Percentiles rank a stretch among this genome's conserved stretches.
phyloP scores from a whole-genome alignment of 1,140 invertebrate genomes.

The Tetragnatha versicolor region DNA sequence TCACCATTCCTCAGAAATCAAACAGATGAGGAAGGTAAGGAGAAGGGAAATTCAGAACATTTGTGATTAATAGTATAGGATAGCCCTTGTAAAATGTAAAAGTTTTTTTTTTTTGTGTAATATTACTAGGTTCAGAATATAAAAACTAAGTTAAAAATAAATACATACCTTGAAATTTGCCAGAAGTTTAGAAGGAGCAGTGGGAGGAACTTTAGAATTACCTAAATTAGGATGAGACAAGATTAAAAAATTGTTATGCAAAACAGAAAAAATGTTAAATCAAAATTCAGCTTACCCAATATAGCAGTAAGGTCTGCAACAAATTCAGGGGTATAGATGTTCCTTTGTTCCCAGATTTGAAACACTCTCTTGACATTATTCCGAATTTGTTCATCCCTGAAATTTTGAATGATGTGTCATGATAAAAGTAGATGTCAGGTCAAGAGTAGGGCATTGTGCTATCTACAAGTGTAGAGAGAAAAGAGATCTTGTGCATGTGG shows the following conservation, averaged over 20 bases:
- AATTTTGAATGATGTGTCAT: too few species aligned
- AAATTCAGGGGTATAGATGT: conserved; percentile 86
- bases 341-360: conserved; percentile 91
- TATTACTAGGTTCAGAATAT: too few species aligned
- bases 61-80: too few species aligned
- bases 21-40: too few species aligned
- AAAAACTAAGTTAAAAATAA: background rate
- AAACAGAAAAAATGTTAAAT: conserved; percentile 12
- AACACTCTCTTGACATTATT: conserved; percentile 86
- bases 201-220: conserved; percentile 46
- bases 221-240: conserved; percentile 6
- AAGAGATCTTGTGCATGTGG: background rate
- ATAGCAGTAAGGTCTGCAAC: conserved; percentile 73
- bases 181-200: conserved; percentile 61
- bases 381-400: conserved; percentile 85
- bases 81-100: too few species aligned
- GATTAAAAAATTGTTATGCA: background rate
- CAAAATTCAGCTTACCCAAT: conserved; percentile 44
- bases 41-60: too few species aligned
- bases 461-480: background rate
- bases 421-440: background rate
- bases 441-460: background rate
- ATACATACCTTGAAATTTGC: conserved; percentile 62
- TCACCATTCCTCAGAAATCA: too few species aligned
- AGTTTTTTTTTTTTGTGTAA: too few species aligned